phyloP scores from a whole-genome alignment of 2,797 vertebrate species.

The Tapera naevia region DNA sequence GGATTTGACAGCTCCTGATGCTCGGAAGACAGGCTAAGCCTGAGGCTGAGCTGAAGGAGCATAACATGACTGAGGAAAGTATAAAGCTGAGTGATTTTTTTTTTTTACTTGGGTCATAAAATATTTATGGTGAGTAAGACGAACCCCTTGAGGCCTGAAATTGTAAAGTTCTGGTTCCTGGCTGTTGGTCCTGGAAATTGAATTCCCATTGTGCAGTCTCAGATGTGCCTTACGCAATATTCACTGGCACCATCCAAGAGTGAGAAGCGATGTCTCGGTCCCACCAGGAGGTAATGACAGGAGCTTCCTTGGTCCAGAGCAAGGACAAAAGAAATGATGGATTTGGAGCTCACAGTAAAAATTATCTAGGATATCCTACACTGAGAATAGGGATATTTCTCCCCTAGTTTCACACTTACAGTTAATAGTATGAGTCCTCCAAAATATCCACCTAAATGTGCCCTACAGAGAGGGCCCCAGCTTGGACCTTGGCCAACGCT shows the following conservation, averaged over 20 bases:
- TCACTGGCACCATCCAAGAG: not conserved
- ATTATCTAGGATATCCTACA: not conserved
- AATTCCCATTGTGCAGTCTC: not conserved
- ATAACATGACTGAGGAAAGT: not conserved
- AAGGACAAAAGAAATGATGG: not conserved
- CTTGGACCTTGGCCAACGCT: not conserved
- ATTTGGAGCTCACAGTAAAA: not conserved
- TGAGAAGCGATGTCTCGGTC: not conserved
- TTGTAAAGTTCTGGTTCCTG: not conserved
- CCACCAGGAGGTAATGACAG: not conserved
- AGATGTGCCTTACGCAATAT: not conserved
- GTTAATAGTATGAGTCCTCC: not conserved
- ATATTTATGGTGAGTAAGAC: not conserved
- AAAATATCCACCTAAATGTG: not conserved
- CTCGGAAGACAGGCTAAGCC: not conserved
- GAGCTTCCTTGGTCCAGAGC: not conserved
- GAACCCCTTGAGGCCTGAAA: conserved; percentile 5
- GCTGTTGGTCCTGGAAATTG: not conserved
- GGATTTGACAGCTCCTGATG: conserved; percentile 39
- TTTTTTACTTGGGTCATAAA: conserved; percentile 6
- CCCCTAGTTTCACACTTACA: not conserved
- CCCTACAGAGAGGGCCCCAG: not conserved
- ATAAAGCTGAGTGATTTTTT: conserved; percentile 19
- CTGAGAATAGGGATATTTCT: not conserved
- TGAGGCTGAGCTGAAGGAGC: not conserved